These are phyloP conservation scores for Corynorhinus townsendii DNA, from an alignment of 2,113 vertebrate genomes.

Conservation along the genomic window DNA sequence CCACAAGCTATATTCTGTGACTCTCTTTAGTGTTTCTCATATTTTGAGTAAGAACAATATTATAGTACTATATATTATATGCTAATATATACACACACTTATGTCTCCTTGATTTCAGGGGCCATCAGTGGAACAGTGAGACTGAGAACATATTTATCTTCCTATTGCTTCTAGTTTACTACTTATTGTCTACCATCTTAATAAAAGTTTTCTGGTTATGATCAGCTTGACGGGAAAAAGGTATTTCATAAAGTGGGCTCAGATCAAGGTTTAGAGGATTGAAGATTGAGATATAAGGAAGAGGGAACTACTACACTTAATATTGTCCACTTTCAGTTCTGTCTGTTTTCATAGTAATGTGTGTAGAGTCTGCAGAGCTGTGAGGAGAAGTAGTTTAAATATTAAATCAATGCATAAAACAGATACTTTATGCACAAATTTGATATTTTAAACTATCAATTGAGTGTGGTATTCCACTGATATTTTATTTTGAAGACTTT, in stretches of 20 bases:
- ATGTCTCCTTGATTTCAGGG: not conserved
- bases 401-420: not conserved
- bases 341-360: not conserved
- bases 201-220: not conserved
- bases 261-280: not conserved
- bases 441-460: not conserved
- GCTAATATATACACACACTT: accelerated
- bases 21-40: not conserved
- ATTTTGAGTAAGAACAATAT: not conserved
- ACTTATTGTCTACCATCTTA: not conserved
- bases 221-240: not conserved
- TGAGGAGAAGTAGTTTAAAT: not conserved
- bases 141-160: not conserved
- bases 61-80: not conserved
- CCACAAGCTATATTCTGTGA: not conserved
- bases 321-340: not conserved
- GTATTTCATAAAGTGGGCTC: not conserved
- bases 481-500: not conserved
- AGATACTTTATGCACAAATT: not conserved
- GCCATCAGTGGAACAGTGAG: not conserved
- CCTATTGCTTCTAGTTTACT: not conserved
- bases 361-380: not conserved
- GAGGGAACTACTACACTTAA: not conserved
- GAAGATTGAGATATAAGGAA: not conserved
- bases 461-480: not conserved